Evolutionary conservation across 1,140 invertebrate species (phyloP).

Genomic region (Neotoxoptera formosana): DNA sequence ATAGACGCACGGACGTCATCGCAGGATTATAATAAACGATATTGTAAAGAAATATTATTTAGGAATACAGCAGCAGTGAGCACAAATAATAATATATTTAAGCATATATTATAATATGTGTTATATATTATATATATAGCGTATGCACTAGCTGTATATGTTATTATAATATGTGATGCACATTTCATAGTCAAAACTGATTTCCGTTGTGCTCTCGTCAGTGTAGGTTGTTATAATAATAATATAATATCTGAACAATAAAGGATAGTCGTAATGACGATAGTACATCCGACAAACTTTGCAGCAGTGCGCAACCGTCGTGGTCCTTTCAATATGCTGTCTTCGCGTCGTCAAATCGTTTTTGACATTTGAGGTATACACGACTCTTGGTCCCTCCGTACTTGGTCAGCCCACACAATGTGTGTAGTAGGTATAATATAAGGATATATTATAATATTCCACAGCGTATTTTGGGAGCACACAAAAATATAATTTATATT

Average conservation of each 20-base stretch:
- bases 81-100: constrained; percentile 3
- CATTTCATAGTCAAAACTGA: background rate
- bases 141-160: background rate
- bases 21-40: background rate
- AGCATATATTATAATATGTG: background rate
- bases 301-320: background rate
- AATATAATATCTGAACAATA: background rate
- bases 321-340: background rate
- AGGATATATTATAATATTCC: too few relatives aligned
- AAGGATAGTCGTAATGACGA: background rate
- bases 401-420: background rate
- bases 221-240: background rate
- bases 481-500: background rate
- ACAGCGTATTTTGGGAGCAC: too few relatives aligned
- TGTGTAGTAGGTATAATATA: too few relatives aligned
- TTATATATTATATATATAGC: background rate
- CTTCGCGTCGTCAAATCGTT: background rate
- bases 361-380: background rate
- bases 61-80: background rate
- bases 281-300: background rate
- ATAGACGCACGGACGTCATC: background rate
- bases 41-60: background rate
- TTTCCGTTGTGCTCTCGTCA: background rate
- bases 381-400: background rate
- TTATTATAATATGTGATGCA: background rate